phyloP scores from a whole-genome alignment of 1,140 invertebrate genomes.

The Anthonomus grandis region DNA sequence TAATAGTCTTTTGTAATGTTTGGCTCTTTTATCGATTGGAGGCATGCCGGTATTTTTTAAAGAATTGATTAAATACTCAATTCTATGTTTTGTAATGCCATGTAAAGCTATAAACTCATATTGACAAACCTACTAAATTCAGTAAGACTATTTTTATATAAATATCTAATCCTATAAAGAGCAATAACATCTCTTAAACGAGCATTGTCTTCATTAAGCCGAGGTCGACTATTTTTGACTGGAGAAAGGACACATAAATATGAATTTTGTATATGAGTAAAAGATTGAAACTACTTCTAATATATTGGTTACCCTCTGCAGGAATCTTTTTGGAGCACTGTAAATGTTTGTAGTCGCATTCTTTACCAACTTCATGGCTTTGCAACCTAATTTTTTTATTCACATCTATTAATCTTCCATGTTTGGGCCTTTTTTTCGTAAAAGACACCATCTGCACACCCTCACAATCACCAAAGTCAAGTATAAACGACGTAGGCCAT shows the following conservation, averaged over 20 bases:
- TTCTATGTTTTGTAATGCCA: slow-evolving; percentile 10
- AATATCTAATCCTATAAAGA: no score
- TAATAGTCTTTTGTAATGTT: neutral
- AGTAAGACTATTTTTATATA: neutral
- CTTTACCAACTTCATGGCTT: slow-evolving; percentile 3
- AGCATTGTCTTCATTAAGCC: no score
- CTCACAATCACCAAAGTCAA: no score
- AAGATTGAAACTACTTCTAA: slow-evolving; percentile 15
- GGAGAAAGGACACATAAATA: no score
- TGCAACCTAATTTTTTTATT: slow-evolving; percentile 16
- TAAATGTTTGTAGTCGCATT: slow-evolving; percentile 9
- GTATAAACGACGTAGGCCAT: no score
- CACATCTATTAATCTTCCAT: neutral
- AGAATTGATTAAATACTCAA: slow-evolving; percentile 5
- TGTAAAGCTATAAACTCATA: neutral
- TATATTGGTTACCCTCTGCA: neutral
- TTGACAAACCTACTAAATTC: neutral
- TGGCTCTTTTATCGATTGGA: slow-evolving; percentile 1
- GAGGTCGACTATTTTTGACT: no score
- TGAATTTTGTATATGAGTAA: slow-evolving; percentile 19
- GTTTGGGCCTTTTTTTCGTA: neutral
- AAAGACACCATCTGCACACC: no score
- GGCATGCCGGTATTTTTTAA: slow-evolving; percentile 3
- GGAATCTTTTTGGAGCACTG: slow-evolving; percentile 18
- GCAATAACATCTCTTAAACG: neutral